Conservation (phyloP, 2,888 invertebrate genomes). For the Kuschelorhynchus macadamiae region DNA sequence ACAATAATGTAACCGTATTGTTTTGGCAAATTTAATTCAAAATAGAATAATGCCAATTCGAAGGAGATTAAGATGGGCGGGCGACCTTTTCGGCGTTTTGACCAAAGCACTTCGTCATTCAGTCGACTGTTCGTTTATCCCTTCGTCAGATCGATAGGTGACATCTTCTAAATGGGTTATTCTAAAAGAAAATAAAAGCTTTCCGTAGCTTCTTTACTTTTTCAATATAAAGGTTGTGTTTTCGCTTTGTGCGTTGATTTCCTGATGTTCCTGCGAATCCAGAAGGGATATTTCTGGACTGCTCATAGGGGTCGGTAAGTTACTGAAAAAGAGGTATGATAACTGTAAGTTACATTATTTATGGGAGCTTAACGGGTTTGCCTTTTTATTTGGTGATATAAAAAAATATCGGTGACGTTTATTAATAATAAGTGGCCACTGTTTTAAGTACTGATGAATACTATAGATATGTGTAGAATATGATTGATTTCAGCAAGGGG, state of each 20-base stretch:
- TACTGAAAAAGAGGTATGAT: no score
- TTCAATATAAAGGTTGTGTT: constrained; percentile 9
- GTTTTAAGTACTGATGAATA: no score
- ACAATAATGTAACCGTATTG: not conserved
- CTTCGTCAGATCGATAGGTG: constrained; percentile 37
- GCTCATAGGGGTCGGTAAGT: no score
- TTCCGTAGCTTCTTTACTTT: constrained; percentile 21
- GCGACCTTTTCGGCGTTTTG: constrained; percentile 41
- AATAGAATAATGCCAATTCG: constrained; percentile 38
- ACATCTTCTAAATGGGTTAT: constrained; percentile 40
- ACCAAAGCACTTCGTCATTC: constrained; percentile 42
- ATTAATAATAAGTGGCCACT: no score
- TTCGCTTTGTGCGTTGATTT: constrained; percentile 30
- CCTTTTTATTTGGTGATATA: no score
- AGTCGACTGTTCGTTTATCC: constrained; percentile 39
- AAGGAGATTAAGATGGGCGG: constrained; percentile 39
- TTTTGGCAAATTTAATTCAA: constrained; percentile 40
- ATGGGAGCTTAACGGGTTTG: no score
- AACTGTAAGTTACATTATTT: no score
- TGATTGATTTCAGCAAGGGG: no score
- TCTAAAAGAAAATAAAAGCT: constrained; percentile 34
- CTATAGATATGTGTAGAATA: no score
- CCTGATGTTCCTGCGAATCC: not conserved
- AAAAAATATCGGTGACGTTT: no score
- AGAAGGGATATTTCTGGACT: no score